Base-by-base conservation (phyloP, 2,113 vertebrate genomes). In the Aegithalos caudatus region DNA sequence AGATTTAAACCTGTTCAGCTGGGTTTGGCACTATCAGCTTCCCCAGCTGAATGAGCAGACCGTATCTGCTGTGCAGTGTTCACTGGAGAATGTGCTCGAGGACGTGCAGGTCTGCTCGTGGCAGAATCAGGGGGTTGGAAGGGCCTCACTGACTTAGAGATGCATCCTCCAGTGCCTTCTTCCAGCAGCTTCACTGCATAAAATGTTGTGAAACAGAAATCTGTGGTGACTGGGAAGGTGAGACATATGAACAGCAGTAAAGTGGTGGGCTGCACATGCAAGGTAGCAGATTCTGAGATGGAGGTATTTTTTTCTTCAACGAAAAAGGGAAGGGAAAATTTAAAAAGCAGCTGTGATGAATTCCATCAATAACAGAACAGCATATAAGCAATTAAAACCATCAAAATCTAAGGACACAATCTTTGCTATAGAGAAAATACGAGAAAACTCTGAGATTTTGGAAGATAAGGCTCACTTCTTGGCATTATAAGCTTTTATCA, bases 401-500 rank as follows among this genome's bases (percentile, higher is more conserved):
- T 58, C 13, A 69, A 77, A 73, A 51, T 65, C 22, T 82, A 54
- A 95, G 80, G 21, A 3, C 44, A 54, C 21, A 60, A 44, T 25
- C 25, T 84, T 80, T 80, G 23, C 7, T 65, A 23, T 21, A 31
- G 35, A 88, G 17, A 80, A 76, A 69, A 82, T 40, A 67, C 1
- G 38, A 61, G 44, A 45, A 81, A 74, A 44, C 9, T 19, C 6
- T 0, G 1, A 71, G 8, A 8, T 27, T 89, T 60, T 65, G 7
- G 16, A 89, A 89, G 78, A 48, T 11, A 56, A 53, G 51, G 29
- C 29, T 89, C 35, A 64, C 50, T 54, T 72, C 22, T 40, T 81
- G 60, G 8, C 42, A 24, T 73, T 67, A n/a, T 29, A 67, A 61
- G 7, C 69, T 80, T 84, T 96, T 88, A 92, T 86, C 70, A 96